phyloP scores from a whole-genome alignment of 2,797 vertebrate genomes.

The Pterois miles region DNA sequence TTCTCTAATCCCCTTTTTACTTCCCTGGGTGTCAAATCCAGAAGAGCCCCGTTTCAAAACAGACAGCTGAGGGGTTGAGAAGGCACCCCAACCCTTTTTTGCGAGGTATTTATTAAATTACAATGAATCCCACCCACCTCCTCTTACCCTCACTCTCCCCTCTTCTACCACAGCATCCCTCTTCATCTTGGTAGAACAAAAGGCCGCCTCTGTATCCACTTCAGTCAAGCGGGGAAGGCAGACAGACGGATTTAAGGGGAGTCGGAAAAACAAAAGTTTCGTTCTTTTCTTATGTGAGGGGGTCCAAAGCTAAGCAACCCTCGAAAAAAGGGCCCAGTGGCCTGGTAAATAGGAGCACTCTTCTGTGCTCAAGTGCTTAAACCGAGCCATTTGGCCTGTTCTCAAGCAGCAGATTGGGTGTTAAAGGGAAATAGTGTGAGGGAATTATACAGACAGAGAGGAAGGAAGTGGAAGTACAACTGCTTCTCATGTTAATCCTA shows the following conservation, averaged over 20 bases:
- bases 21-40: conserved; percentile 63
- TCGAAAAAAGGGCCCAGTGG: conserved; percentile 58
- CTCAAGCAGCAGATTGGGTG: conserved; percentile 40
- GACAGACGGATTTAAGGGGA: conserved; percentile 63
- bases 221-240: conserved; percentile 64
- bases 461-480: not conserved
- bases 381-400: conserved; percentile 50
- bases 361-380: conserved; percentile 63
- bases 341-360: conserved; percentile 64
- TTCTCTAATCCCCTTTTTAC: conserved; percentile 65
- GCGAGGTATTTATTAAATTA: conserved; percentile 68
- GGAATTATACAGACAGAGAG: conserved; percentile 21
- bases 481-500: not conserved
- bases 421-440: conserved; percentile 39
- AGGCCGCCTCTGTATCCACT: conserved; percentile 68
- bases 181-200: conserved; percentile 74
- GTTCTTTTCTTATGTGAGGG: conserved; percentile 60
- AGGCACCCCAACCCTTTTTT: conserved; percentile 54
- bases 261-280: conserved; percentile 65
- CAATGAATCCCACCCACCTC: conserved; percentile 65
- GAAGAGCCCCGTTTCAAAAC: conserved; percentile 54
- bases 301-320: conserved; percentile 66
- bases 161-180: conserved; percentile 61
- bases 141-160: conserved; percentile 45
- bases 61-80: conserved; percentile 61